These are phyloP conservation scores for Meloidogyne floridensis DNA, from an alignment of 1,140 invertebrate species.

Conservation along the genomic window DNA sequence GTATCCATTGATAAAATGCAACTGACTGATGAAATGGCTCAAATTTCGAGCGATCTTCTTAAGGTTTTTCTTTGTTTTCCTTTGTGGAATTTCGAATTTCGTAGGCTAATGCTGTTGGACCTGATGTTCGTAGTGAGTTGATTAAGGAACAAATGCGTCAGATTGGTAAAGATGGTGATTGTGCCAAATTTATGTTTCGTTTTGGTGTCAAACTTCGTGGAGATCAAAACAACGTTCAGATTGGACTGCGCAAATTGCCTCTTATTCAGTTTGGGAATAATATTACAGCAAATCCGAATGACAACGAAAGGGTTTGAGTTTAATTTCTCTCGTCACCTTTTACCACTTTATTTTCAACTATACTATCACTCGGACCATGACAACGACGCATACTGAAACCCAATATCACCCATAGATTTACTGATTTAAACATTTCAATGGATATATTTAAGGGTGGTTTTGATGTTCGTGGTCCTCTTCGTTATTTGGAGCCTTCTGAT, in stretches of 20 bases:
- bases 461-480: conserved; percentile 3
- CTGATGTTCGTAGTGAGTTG: conserved; percentile 1
- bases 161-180: conserved; percentile 4
- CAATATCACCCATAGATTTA: too few species aligned
- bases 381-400: too few species aligned
- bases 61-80: neutral
- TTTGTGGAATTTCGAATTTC: neutral
- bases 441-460: conserved; percentile 6
- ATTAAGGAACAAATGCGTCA: conserved; percentile 16
- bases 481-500: conserved; percentile 22
- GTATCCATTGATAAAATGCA: conserved; percentile 36
- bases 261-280: conserved; percentile 19
- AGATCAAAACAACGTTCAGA: neutral
- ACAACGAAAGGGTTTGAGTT: neutral
- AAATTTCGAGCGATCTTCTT: conserved; percentile 36
- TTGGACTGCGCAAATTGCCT: conserved; percentile 7
- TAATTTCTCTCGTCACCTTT: neutral
- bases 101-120: conserved; percentile 15
- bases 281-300: neutral
- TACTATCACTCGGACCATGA: too few species aligned
- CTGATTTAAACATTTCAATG: too few species aligned
- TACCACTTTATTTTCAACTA: too few species aligned
- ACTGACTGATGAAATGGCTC: neutral
- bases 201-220: conserved; percentile 18
- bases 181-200: neutral